These are phyloP conservation scores for Coptodon rendalli DNA, from an alignment of 2,113 vertebrate species.

Conservation along the genomic window DNA sequence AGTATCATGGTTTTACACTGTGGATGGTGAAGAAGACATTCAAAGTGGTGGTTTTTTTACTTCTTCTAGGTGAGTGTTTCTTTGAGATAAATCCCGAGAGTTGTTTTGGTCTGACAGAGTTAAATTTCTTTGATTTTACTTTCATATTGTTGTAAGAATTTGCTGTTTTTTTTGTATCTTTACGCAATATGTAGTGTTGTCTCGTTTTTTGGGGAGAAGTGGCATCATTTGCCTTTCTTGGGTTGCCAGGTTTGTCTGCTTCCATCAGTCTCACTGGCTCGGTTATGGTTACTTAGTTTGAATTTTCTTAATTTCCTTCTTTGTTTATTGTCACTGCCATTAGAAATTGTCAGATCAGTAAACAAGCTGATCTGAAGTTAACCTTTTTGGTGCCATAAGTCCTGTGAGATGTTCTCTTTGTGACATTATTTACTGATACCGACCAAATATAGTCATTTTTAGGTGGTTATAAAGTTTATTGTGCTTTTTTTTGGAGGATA, in stretches of 20 bases:
- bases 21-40: neutral
- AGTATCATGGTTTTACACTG: neutral
- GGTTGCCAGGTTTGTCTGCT: neutral
- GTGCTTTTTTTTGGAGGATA: neutral
- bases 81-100: neutral
- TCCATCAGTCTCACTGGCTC: neutral
- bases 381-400: neutral
- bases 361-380: neutral
- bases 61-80: neutral
- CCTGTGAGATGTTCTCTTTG: neutral
- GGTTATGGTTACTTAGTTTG: neutral
- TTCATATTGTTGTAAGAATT: neutral
- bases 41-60: neutral
- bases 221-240: neutral
- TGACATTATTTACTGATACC: neutral
- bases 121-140: neutral
- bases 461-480: neutral
- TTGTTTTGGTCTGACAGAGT: neutral
- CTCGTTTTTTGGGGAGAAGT: neutral
- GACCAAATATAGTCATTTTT: neutral
- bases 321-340: neutral
- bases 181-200: neutral
- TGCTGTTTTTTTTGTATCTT: neutral
- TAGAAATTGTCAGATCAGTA: neutral
- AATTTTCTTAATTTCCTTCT: neutral